Conservation (phyloP, 37 sponge, comb jelly and placozoan species). For the Crambe crambe region DNA sequence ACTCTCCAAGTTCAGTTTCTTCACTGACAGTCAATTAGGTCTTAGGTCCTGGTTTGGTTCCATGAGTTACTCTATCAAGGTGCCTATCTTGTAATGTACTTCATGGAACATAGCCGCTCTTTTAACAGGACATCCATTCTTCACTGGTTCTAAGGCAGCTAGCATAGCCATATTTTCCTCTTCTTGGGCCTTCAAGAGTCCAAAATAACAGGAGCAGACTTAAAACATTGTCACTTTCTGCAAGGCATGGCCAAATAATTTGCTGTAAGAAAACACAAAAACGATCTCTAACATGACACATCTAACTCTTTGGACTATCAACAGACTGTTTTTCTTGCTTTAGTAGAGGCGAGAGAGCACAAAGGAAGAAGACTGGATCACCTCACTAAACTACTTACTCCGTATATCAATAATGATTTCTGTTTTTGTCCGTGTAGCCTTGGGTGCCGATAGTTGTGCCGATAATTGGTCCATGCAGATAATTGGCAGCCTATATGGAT, state of each 20-base stretch:
- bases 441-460: neutral
- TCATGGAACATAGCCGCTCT: conserved; percentile 31
- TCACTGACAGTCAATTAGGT: conserved; percentile 16
- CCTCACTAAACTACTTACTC: neutral
- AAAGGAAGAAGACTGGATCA: neutral
- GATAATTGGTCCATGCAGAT: too few relatives aligned
- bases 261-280: neutral
- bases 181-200: neutral
- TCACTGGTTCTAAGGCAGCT: conserved; percentile 23
- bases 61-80: conserved; percentile 30
- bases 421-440: neutral
- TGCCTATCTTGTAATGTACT: conserved; percentile 22
- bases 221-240: neutral
- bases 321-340: neutral
- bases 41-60: conserved; percentile 29
- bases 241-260: neutral
- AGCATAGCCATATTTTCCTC: conserved; percentile 12
- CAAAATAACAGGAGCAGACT: conserved; percentile 16
- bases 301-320: neutral
- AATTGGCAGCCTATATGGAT: neutral
- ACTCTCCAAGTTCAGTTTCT: conserved; percentile 14
- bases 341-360: neutral
- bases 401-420: neutral
- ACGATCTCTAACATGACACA: neutral
- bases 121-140: neutral